Conservation (phyloP, 2,888 invertebrate species). For the Lasioglossum morio region DNA sequence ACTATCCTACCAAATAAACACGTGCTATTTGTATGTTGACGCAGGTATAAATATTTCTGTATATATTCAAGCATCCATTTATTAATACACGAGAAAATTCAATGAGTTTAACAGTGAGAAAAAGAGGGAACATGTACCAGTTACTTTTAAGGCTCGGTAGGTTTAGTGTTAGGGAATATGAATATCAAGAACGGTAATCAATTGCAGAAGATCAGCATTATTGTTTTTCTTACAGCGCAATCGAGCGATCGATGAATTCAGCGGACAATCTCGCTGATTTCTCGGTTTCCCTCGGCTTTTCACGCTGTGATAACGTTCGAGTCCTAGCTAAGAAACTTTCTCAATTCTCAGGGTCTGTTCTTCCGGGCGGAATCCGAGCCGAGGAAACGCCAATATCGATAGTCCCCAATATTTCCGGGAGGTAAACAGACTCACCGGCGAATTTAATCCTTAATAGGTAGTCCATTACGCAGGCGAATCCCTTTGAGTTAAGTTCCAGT, state of each 20-base stretch:
- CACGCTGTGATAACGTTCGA: conserved; percentile 58
- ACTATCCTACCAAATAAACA: neutral
- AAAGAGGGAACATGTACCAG: too few relatives aligned
- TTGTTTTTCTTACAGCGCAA: neutral
- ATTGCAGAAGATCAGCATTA: neutral
- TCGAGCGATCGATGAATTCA: conserved; percentile 67
- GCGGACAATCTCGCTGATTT: conserved; percentile 44
- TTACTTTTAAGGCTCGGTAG: too few relatives aligned
- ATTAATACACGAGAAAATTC: neutral
- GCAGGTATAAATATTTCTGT: neutral
- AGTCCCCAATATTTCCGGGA: neutral
- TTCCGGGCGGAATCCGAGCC: neutral
- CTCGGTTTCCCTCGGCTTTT: conserved; percentile 28
- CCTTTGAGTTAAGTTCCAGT: conserved; percentile 17
- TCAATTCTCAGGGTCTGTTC: conserved; percentile 50
- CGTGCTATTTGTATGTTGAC: neutral
- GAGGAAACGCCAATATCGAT: conserved; percentile 19
- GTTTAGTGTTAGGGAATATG: neutral
- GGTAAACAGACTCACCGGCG: conserved; percentile 8
- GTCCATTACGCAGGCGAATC: neutral
- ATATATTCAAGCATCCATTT: too few relatives aligned
- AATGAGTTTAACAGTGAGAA: neutral
- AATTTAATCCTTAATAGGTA: conserved; percentile 36
- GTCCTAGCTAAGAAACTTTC: conserved; percentile 66
- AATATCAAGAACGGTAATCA: neutral